Percentiles rank a stretch among this genome's conserved stretches.
These are phyloP conservation scores for Sphyrna mokarran DNA, from an alignment of 2,113 vertebrate species.

Conservation along the genomic window DNA sequence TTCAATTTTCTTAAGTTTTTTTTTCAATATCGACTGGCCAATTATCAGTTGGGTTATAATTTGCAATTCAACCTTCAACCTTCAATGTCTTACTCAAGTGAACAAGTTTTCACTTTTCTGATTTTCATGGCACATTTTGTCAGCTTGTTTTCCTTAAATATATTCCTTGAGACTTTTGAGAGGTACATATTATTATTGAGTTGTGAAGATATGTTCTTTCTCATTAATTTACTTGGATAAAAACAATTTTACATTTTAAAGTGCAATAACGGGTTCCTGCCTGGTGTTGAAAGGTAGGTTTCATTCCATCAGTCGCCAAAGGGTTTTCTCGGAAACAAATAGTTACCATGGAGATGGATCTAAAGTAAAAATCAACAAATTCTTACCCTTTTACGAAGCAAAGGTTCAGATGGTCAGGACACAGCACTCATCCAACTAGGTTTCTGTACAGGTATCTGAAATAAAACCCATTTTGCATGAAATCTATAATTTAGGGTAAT, in stretches of 20 bases:
- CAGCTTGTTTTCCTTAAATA: background rate
- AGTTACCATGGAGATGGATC: background rate
- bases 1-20: background rate
- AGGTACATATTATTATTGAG: background rate
- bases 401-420: background rate
- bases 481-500: background rate
- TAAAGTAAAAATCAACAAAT: constrained; percentile 19
- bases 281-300: background rate
- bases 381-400: background rate
- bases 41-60: background rate
- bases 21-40: background rate
- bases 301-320: background rate
- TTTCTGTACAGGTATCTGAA: background rate
- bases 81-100: background rate
- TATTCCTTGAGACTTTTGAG: background rate
- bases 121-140: background rate
- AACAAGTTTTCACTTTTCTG: background rate
- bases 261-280: background rate
- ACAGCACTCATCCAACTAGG: background rate
- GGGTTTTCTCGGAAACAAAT: background rate
- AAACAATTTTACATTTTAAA: background rate
- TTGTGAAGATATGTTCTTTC: background rate
- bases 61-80: background rate
- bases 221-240: background rate
- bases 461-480: background rate